These are phyloP conservation scores for Seriola quinqueradiata DNA, from an alignment of 2,113 vertebrate species.

Conservation along the genomic window DNA sequence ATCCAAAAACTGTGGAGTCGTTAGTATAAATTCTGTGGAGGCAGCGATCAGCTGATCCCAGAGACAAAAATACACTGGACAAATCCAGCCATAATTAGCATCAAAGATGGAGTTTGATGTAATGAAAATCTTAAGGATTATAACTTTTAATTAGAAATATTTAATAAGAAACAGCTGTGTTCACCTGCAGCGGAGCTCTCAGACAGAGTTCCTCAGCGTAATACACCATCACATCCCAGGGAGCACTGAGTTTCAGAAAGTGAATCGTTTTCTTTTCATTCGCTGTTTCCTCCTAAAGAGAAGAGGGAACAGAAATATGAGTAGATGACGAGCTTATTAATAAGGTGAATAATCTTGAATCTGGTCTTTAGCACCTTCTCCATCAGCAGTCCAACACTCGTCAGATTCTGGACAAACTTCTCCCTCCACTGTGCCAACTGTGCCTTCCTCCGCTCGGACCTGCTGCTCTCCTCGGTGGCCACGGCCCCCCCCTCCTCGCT, in stretches of 20 bases:
- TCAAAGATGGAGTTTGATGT: neutral
- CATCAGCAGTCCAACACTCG: constrained; percentile 76
- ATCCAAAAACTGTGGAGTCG: neutral
- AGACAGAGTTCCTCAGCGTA: constrained; percentile 84
- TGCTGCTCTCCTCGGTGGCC: constrained; percentile 67
- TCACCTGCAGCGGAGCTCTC: constrained; percentile 84
- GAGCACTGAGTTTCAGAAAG: constrained; percentile 83
- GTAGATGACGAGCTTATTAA: fast-evolving
- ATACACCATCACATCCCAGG: constrained; percentile 83
- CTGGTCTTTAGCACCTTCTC: constrained; percentile 77
- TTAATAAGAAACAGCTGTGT: neutral
- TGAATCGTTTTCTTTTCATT: constrained; percentile 82
- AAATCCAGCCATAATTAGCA: neutral
- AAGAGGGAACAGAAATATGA: neutral
- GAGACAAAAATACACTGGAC: neutral
- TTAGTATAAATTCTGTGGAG: too few relatives aligned
- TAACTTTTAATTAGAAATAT: neutral
- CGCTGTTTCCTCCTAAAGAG: constrained; percentile 82
- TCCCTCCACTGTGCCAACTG: constrained; percentile 76
- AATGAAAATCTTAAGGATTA: neutral
- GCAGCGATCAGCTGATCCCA: too few relatives aligned
- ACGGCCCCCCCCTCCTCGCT: constrained; percentile 38
- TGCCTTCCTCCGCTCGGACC: constrained; percentile 77
- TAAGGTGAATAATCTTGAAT: neutral
- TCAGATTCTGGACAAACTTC: constrained; percentile 82